phyloP scores from a whole-genome alignment of 2,113 vertebrate genomes.

The Mastomys natalensis region DNA sequence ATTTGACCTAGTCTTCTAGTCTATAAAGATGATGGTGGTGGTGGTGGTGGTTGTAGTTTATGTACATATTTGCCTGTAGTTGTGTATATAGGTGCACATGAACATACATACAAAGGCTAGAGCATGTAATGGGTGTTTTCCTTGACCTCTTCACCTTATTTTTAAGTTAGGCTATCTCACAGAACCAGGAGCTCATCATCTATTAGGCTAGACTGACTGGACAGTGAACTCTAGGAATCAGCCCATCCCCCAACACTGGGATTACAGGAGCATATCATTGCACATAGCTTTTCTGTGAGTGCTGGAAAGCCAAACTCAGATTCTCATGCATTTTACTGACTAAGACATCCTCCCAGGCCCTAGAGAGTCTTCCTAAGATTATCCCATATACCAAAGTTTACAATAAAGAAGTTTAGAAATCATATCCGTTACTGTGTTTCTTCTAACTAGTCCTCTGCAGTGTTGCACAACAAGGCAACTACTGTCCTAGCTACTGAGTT shows the following conservation, averaged over 20 bases:
- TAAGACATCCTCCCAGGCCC: background rate
- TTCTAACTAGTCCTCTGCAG: constrained; percentile 19
- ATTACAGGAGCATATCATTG: background rate
- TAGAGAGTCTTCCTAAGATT: background rate
- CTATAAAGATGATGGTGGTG: background rate
- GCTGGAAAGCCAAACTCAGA: background rate
- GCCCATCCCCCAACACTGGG: background rate
- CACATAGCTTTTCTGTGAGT: background rate
- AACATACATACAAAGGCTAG: background rate
- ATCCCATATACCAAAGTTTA: background rate
- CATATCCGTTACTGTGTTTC: background rate
- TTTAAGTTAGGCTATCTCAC: background rate
- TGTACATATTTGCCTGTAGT: background rate
- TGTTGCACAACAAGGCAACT: background rate
- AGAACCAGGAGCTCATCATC: background rate
- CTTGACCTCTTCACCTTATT: background rate
- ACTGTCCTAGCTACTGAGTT: background rate
- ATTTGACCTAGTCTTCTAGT: background rate
- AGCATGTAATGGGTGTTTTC: background rate
- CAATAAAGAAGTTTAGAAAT: background rate
- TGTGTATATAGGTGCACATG: background rate
- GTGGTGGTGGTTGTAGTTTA: background rate
- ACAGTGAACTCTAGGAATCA: background rate
- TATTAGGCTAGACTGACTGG: background rate
- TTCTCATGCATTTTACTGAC: background rate